phyloP scores from a whole-genome alignment of 2,888 invertebrate genomes.

The Cheilosia grossa region DNA sequence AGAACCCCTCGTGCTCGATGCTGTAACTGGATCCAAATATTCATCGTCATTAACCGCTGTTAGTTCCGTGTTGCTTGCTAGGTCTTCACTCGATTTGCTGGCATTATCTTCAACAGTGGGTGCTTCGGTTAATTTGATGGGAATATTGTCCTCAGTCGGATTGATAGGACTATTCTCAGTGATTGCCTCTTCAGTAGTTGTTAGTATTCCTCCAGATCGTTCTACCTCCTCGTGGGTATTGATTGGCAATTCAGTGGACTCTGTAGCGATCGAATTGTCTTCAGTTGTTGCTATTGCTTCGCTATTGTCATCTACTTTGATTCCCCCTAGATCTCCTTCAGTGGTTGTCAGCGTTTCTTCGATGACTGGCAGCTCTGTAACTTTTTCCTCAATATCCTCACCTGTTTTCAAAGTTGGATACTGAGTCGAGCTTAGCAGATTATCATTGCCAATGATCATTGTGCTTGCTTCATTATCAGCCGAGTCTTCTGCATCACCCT shows the following conservation, averaged over 20 bases:
- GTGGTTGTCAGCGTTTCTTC: neutral
- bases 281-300: neutral
- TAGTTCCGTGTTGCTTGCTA: neutral
- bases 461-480: neutral
- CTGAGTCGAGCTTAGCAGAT: too few relatives aligned
- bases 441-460: neutral
- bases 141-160: neutral
- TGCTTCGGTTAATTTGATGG: neutral
- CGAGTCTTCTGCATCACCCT: neutral
- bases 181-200: neutral
- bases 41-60: constrained; percentile 5
- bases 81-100: neutral
- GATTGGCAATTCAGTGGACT: neutral
- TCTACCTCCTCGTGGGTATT: neutral
- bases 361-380: neutral
- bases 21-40: constrained; percentile 10
- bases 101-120: neutral
- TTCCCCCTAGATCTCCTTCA: neutral
- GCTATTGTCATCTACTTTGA: neutral
- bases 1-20: neutral
- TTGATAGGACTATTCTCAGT: neutral
- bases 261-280: neutral
- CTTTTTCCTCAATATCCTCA: neutral
- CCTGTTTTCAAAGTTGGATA: too few relatives aligned
- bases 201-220: neutral